Conservation (phyloP, 2,888 invertebrate genomes). For the Cactoblastis cactorum region DNA sequence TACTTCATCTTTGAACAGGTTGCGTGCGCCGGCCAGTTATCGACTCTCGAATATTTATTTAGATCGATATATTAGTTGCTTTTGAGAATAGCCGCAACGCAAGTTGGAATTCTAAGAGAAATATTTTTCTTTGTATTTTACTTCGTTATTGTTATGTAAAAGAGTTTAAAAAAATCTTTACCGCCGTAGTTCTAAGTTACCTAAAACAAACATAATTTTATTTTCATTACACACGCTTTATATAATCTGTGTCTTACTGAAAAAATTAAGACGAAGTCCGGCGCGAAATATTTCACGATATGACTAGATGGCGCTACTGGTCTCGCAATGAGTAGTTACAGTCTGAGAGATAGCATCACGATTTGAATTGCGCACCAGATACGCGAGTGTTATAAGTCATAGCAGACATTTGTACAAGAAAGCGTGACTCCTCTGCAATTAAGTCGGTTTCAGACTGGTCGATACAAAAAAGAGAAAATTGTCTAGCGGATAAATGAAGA, state of each 20-base stretch:
- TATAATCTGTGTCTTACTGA: neutral
- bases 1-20: conserved; percentile 53
- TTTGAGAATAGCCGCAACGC: conserved; percentile 52
- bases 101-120: conserved; percentile 39
- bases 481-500: too few relatives aligned
- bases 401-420: conserved; percentile 30
- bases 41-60: conserved; percentile 67
- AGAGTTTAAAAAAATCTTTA: too few relatives aligned
- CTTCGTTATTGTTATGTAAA: too few relatives aligned
- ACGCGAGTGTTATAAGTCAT: conserved; percentile 16
- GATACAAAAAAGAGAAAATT: conserved; percentile 17
- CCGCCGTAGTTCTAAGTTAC: too few relatives aligned
- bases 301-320: conserved; percentile 7
- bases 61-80: conserved; percentile 68
- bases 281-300: neutral
- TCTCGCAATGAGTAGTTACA: neutral
- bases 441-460: conserved; percentile 32
- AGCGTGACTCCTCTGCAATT: conserved; percentile 53
- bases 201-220: too few relatives aligned
- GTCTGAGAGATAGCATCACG: conserved; percentile 7
- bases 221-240: neutral
- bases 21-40: conserved; percentile 75
- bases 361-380: conserved; percentile 11
- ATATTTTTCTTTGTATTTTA: too few relatives aligned
- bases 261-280: neutral